phyloP scores from a whole-genome alignment of 2,113 vertebrate genomes.

The Rallus limicola region DNA sequence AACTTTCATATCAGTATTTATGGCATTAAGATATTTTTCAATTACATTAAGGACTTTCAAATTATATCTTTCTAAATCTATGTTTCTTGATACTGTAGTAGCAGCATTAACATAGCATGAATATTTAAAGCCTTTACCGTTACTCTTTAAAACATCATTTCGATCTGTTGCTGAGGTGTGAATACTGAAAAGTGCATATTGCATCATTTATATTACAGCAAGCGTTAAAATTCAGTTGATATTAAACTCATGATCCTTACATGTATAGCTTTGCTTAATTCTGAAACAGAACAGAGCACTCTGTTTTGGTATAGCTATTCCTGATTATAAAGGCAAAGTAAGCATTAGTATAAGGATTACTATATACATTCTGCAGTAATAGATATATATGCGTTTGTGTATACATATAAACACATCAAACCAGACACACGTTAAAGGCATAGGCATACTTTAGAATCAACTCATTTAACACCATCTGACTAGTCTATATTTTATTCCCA shows the following conservation, averaged over 20 bases:
- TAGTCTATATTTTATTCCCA: background rate
- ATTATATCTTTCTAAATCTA: background rate
- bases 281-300: background rate
- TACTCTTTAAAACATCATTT: background rate
- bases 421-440: background rate
- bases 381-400: background rate
- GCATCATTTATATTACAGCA: background rate
- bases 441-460: background rate
- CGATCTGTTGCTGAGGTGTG: background rate
- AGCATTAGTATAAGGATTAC: background rate
- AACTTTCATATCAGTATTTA: constrained; percentile 39
- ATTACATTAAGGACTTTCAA: constrained; percentile 13
- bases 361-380: background rate
- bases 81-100: background rate
- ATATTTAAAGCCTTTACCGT: background rate
- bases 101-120: background rate
- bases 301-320: background rate
- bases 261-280: background rate
- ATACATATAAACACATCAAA: background rate
- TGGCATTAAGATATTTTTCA: background rate
- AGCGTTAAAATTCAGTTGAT: background rate
- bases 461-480: background rate
- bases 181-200: background rate
- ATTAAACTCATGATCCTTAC: background rate
- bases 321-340: background rate